Conservation (phyloP, 2,888 invertebrate genomes). For the Campoplex nolae region DNA sequence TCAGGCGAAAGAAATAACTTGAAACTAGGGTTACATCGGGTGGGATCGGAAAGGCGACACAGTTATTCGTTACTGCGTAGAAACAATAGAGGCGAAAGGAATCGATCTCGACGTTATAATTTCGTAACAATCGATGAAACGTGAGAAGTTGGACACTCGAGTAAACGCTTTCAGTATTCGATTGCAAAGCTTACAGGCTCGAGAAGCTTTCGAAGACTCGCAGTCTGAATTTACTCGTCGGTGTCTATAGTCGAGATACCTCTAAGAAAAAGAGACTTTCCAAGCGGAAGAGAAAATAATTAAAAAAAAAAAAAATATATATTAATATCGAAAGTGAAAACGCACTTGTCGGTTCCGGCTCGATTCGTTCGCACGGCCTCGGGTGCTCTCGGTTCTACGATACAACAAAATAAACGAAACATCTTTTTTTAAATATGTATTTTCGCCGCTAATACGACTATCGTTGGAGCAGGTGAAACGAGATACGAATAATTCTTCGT, state of each 20-base stretch:
- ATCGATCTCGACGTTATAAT: not conserved
- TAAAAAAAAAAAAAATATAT: slow-evolving; percentile 18
- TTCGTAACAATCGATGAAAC: slow-evolving; percentile 52
- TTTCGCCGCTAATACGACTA: slow-evolving; percentile 11
- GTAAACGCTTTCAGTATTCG: not conserved
- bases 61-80: not conserved
- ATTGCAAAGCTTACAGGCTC: not conserved
- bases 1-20: not conserved
- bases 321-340: not conserved
- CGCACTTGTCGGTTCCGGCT: slow-evolving; percentile 13
- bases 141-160: slow-evolving; percentile 61
- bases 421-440: slow-evolving; percentile 4
- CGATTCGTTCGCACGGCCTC: slow-evolving; percentile 20
- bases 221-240: slow-evolving; percentile 16
- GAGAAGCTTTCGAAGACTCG: slow-evolving; percentile 6
- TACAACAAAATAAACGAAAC: slow-evolving; percentile 4
- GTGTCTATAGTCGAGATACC: slow-evolving; percentile 18
- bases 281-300: not conserved
- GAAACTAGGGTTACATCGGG: not conserved
- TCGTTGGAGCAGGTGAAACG: slow-evolving; percentile 54
- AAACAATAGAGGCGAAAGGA: not conserved
- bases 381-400: slow-evolving; percentile 22
- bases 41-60: not conserved
- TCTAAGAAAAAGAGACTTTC: slow-evolving; percentile 1
- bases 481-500: slow-evolving; percentile 57